Evolutionary conservation across 2,797 vertebrate species (phyloP).

Genomic region (Harpagifer antarcticus): DNA sequence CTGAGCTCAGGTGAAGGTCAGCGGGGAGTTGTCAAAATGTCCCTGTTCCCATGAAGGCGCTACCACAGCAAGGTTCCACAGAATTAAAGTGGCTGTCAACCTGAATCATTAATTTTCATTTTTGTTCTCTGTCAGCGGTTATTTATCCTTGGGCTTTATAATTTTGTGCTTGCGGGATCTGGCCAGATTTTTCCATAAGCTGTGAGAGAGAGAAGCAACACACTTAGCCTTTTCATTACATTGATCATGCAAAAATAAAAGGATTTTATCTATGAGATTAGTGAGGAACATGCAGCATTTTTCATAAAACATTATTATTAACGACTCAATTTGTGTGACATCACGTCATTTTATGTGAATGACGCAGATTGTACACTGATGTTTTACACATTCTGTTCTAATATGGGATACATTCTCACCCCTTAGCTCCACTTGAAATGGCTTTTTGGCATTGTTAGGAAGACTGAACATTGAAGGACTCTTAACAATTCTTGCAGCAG

Average conservation of each 20-base stretch:
- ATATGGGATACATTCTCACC: slow-evolving; percentile 25
- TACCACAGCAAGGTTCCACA: slow-evolving; percentile 48
- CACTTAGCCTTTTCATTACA: slow-evolving; percentile 16
- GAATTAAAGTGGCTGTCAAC: slow-evolving; percentile 56
- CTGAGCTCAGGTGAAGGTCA: slow-evolving; percentile 75
- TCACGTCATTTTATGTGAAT: slow-evolving; percentile 38
- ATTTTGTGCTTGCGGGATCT: slow-evolving; percentile 34
- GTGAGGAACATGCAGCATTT: slow-evolving; percentile 22
- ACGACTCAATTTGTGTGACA: slow-evolving; percentile 30
- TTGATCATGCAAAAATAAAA: slow-evolving; percentile 19
- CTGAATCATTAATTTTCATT: slow-evolving; percentile 61
- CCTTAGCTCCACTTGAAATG: slow-evolving; percentile 6
- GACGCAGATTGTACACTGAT: slow-evolving; percentile 31
- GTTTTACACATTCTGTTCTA: slow-evolving; percentile 27
- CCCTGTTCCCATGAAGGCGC: slow-evolving; percentile 55
- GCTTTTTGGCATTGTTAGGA: slow-evolving; percentile 18
- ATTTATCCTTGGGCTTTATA: slow-evolving; percentile 55
- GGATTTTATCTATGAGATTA: slow-evolving; percentile 27
- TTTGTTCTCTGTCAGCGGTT: slow-evolving; percentile 56
- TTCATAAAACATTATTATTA: slow-evolving; percentile 28
- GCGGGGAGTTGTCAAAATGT: slow-evolving; percentile 63
- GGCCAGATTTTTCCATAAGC: slow-evolving; percentile 29
- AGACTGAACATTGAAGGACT: slow-evolving; percentile 19
- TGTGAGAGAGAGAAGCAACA: slow-evolving; percentile 1
- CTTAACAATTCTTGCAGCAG: background rate